phyloP scores from a whole-genome alignment of 2,113 vertebrate genomes.

The Cyphomyrus discorhynchus region DNA sequence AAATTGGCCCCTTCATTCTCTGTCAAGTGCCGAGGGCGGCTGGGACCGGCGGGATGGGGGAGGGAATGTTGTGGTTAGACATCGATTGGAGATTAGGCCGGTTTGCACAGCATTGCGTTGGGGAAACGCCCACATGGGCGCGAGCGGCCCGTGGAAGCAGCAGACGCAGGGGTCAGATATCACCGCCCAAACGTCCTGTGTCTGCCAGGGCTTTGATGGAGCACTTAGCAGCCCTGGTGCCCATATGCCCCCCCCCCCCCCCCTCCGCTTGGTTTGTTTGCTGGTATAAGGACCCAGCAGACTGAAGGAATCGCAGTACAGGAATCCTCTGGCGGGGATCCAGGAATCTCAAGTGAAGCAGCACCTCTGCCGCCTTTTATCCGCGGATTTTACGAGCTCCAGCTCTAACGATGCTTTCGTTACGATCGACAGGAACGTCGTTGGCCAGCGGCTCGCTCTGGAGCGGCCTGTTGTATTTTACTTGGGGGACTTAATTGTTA shows the following conservation, averaged over 20 bases:
- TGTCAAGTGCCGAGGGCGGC: constrained; percentile 27
- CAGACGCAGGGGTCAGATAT: constrained; percentile 31
- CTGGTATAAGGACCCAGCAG: constrained; percentile 28
- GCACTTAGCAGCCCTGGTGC: constrained; percentile 6
- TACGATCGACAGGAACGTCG: constrained; percentile 35
- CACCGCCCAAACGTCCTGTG: constrained; percentile 24
- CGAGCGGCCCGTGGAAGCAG: constrained; percentile 29
- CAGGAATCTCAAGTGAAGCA: constrained; percentile 28
- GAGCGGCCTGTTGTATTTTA: constrained; percentile 36
- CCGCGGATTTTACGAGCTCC: constrained; percentile 42
- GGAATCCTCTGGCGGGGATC: constrained; percentile 40
- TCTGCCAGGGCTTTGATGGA: constrained; percentile 34
- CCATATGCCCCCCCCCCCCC: constrained; percentile 36
- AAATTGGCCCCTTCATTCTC: constrained; percentile 43
- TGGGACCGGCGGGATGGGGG: neutral
- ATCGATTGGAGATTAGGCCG: constrained; percentile 41
- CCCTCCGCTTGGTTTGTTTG: constrained; percentile 36
- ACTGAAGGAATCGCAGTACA: constrained; percentile 35
- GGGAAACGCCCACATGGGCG: neutral
- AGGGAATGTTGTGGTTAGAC: constrained; percentile 46
- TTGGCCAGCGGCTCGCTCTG: constrained; percentile 22
- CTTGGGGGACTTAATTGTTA: constrained; percentile 30
- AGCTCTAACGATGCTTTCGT: constrained; percentile 30
- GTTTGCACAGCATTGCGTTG: constrained; percentile 16
- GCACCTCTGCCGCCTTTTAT: constrained; percentile 17